Conservation (phyloP, 1,140 invertebrate genomes). For the Hyposmocoma kahamanoa region DNA sequence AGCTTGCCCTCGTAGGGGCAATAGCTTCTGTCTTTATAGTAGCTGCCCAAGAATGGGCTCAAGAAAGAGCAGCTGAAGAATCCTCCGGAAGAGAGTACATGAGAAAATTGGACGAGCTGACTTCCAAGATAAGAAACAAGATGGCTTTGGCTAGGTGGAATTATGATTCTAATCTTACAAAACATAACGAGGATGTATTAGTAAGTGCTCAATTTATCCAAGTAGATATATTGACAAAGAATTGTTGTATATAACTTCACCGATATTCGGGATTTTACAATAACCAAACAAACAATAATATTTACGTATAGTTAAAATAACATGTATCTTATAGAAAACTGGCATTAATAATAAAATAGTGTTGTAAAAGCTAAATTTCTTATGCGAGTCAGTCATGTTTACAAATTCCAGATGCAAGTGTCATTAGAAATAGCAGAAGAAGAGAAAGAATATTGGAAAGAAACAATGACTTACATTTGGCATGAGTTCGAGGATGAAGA, state of each 20-base stretch:
- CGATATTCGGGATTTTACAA: too few relatives aligned
- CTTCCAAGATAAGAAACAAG: slow-evolving; percentile 73
- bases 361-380: too few relatives aligned
- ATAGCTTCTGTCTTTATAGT: slow-evolving; percentile 66
- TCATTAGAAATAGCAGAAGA: slow-evolving; percentile 60
- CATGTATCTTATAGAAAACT: too few relatives aligned
- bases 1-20: slow-evolving; percentile 56
- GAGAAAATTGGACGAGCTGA: slow-evolving; percentile 72
- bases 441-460: slow-evolving; percentile 71
- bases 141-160: slow-evolving; percentile 76
- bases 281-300: too few relatives aligned
- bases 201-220: too few relatives aligned
- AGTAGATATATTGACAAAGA: too few relatives aligned
- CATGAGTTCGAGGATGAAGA: slow-evolving; percentile 75
- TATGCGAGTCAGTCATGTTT: too few relatives aligned
- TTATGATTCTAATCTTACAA: slow-evolving; percentile 84
- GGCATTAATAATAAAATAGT: too few relatives aligned
- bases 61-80: slow-evolving; percentile 74
- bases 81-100: slow-evolving; percentile 76
- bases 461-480: slow-evolving; percentile 79
- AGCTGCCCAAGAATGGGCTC: slow-evolving; percentile 64
- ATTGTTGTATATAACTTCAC: too few relatives aligned
- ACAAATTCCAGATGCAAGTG: slow-evolving; percentile 56
- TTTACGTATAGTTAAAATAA: too few relatives aligned
- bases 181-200: slow-evolving; percentile 77